These are phyloP conservation scores for Galleria mellonella DNA, from an alignment of 1,140 invertebrate species.

Conservation along the genomic window DNA sequence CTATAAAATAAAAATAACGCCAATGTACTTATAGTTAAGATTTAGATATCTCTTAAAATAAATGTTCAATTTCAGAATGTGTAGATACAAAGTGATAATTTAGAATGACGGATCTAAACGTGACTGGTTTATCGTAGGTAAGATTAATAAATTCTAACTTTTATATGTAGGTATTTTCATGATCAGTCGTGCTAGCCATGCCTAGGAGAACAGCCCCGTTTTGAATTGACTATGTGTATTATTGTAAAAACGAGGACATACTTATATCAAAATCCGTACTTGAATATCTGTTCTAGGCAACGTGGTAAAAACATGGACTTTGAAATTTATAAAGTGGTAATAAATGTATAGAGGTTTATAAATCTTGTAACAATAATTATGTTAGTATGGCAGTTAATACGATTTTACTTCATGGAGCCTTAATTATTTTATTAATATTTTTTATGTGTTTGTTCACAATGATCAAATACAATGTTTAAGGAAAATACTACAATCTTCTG, in stretches of 20 bases:
- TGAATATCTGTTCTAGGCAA: not conserved
- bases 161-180: not conserved
- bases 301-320: not conserved
- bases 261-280: no score
- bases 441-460: no score
- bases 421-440: no score
- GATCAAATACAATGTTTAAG: no score
- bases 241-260: not conserved
- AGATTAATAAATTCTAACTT: conserved; percentile 8
- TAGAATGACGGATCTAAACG: conserved; percentile 31
- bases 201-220: not conserved
- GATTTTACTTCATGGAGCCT: no score
- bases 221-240: not conserved
- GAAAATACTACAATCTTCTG: no score
- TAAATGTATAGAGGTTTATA: no score
- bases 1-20: conserved; percentile 19
- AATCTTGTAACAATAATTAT: no score
- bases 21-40: conserved; percentile 32
- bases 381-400: no score
- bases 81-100: conserved; percentile 33
- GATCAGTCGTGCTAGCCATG: not conserved
- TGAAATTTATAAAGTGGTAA: no score
- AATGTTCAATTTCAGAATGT: conserved; percentile 22
- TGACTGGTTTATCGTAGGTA: conserved; percentile 50
- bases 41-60: conserved; percentile 14